Evolutionary conservation across 2,888 invertebrate species (phyloP).

Genomic region (Agrochola litura): DNA sequence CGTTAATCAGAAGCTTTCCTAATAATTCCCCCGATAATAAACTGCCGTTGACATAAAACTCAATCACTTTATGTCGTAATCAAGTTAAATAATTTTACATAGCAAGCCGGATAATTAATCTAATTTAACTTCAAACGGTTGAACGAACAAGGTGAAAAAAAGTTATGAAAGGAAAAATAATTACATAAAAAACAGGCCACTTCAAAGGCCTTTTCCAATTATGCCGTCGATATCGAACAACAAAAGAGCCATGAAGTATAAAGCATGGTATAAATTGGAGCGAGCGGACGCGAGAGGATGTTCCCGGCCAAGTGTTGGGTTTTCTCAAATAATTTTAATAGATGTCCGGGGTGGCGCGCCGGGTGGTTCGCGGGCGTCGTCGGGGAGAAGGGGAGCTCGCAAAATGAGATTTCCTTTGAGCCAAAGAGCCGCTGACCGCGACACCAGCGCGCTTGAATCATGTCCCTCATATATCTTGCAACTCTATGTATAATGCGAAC

Average conservation of each 20-base stretch:
- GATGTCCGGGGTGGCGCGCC: conserved; percentile 77
- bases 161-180: conserved; percentile 55
- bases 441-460: conserved; percentile 75
- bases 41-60: conserved; percentile 21
- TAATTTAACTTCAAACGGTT: conserved; percentile 60
- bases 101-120: conserved; percentile 48
- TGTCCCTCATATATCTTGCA: conserved; percentile 82
- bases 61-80: conserved; percentile 34
- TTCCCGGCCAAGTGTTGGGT: conserved; percentile 75
- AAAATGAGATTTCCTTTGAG: conserved; percentile 90
- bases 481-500: conserved; percentile 66
- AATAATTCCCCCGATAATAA: conserved; percentile 7
- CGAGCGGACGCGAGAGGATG: conserved; percentile 65
- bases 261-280: conserved; percentile 77
- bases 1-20: not conserved
- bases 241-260: conserved; percentile 76
- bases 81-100: conserved; percentile 38
- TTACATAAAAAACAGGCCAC: conserved; percentile 64
- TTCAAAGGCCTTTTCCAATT: conserved; percentile 74
- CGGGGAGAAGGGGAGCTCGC: conserved; percentile 68
- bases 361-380: conserved; percentile 61
- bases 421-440: conserved; percentile 83
- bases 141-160: conserved; percentile 37
- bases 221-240: conserved; percentile 74
- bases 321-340: conserved; percentile 89